Conservation (phyloP, 2,113 vertebrate species). For the Malurus melanocephalus region DNA sequence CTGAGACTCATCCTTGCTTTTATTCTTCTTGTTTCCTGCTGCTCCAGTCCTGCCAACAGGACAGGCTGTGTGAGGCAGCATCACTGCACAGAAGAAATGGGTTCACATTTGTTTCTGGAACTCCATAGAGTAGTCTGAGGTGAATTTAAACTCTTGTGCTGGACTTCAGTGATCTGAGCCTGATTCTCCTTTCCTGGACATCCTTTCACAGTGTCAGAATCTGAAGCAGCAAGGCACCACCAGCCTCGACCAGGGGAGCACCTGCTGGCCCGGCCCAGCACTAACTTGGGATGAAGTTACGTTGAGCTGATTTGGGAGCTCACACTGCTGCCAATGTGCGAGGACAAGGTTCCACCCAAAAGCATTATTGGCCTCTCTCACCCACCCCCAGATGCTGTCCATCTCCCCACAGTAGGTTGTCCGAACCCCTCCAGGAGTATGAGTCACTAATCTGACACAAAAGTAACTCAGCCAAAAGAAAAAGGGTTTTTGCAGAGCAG, state of each 20-base stretch:
- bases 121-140: neutral
- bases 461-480: neutral
- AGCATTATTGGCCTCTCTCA: neutral
- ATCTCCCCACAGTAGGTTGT: neutral
- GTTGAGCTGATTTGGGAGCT: neutral
- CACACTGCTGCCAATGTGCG: fast-evolving
- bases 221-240: fast-evolving
- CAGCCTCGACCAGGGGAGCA: neutral
- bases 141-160: neutral
- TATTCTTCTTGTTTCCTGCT: neutral
- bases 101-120: neutral
- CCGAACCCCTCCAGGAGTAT: neutral
- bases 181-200: neutral
- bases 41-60: neutral
- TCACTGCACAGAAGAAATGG: neutral
- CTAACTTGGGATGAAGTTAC: neutral
- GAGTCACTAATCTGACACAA: neutral
- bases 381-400: neutral
- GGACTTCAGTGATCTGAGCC: neutral
- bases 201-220: neutral
- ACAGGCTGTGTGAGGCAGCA: neutral
- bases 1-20: neutral
- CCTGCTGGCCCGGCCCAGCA: neutral
- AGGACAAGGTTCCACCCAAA: neutral
- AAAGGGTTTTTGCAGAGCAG: neutral